These are phyloP conservation scores for Muntiacus muntjak DNA, from an alignment of 2,113 vertebrate genomes.

Conservation along the genomic window DNA sequence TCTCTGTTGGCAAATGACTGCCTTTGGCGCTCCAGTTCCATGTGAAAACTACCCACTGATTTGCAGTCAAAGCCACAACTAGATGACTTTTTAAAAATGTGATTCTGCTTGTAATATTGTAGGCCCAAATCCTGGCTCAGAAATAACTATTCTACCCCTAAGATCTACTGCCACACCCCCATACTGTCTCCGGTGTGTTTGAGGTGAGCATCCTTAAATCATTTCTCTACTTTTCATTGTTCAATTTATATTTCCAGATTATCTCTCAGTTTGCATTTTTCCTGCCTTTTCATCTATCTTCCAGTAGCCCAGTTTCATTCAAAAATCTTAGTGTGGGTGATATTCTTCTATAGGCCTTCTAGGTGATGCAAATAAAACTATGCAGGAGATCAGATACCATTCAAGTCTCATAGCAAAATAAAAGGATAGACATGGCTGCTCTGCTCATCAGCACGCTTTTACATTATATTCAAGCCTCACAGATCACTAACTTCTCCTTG, in stretches of 20 bases:
- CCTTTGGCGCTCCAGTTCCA: neutral
- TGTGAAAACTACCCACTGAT: neutral
- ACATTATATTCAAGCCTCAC: neutral
- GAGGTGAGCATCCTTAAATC: neutral
- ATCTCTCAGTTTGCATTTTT: conserved; percentile 4
- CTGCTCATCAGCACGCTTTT: neutral
- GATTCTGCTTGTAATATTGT: neutral
- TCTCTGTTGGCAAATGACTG: neutral
- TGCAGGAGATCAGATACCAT: neutral
- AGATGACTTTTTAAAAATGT: neutral
- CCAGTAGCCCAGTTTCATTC: neutral
- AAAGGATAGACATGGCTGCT: neutral
- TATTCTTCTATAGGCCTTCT: conserved; percentile 11
- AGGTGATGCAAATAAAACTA: neutral
- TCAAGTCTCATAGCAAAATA: neutral
- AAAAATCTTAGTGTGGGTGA: neutral
- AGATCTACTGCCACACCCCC: neutral
- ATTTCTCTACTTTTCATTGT: conserved; percentile 23
- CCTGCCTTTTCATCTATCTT: neutral
- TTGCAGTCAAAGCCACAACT: neutral
- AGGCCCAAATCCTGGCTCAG: neutral
- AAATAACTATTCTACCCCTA: neutral
- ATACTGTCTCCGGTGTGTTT: neutral
- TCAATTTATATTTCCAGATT: neutral
- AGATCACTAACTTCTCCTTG: neutral